phyloP scores from a whole-genome alignment of 2,797 vertebrate species.

The Sternotherus odoratus region DNA sequence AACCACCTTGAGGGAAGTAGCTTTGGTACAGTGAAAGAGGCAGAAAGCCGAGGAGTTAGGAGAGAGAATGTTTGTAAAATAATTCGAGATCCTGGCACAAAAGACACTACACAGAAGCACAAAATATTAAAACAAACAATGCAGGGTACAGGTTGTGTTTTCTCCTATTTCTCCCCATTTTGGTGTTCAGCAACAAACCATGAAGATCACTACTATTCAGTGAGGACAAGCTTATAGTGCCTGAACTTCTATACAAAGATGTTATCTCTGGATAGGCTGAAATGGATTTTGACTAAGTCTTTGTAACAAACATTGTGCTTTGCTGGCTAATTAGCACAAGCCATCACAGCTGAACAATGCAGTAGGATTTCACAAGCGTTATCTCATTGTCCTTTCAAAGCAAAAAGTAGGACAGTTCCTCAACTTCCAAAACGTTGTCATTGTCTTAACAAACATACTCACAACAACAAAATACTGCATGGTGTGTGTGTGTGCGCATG shows the following conservation, averaged over 20 bases:
- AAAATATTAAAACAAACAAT: neutral
- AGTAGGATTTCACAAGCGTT: neutral
- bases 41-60: neutral
- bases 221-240: neutral
- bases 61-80: neutral
- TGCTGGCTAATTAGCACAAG: slow-evolving; percentile 25
- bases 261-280: neutral
- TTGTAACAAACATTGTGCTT: neutral
- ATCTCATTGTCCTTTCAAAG: slow-evolving; percentile 51
- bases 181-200: neutral
- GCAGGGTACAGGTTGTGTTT: neutral
- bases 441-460: slow-evolving; percentile 22
- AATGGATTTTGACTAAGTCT: slow-evolving; percentile 30
- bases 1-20: neutral
- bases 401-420: slow-evolving; percentile 47
- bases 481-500: slow-evolving; percentile 41
- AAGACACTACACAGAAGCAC: neutral
- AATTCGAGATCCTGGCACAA: neutral
- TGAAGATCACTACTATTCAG: neutral
- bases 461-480: slow-evolving; percentile 26
- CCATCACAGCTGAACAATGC: slow-evolving; percentile 3
- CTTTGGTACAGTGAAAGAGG: neutral
- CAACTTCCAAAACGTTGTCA: slow-evolving; percentile 39
- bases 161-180: neutral
- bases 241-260: neutral